These are phyloP conservation scores for Otocyon megalotis DNA, from an alignment of 2,113 vertebrate species.

Conservation along the genomic window DNA sequence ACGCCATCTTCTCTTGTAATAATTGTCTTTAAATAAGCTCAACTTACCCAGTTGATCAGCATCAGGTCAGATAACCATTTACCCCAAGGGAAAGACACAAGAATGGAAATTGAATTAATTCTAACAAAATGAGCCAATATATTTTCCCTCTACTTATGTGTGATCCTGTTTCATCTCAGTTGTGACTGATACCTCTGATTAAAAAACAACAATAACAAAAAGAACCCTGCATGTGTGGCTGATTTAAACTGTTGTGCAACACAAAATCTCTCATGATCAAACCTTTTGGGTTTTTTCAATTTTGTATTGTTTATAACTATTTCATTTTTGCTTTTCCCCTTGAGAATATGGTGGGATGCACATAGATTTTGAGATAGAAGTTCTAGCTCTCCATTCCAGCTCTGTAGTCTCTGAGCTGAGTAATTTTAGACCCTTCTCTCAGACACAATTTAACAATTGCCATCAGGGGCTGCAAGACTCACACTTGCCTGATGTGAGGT, in stretches of 20 bases:
- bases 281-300: conserved; percentile 49
- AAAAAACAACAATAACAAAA: not conserved
- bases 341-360: not conserved
- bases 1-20: conserved; percentile 19
- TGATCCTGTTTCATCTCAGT: not conserved
- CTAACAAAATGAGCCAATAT: not conserved
- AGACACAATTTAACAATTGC: not conserved
- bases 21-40: conserved; percentile 2
- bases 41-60: not conserved
- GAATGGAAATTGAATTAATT: conserved; percentile 44
- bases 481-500: not conserved
- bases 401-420: not conserved
- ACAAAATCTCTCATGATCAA: not conserved
- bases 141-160: not conserved
- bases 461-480: not conserved
- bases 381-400: not conserved
- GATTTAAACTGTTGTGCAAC: not conserved
- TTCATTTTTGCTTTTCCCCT: not conserved
- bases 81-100: conserved; percentile 16
- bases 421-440: not conserved
- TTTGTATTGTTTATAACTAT: not conserved
- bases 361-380: not conserved
- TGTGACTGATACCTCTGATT: not conserved
- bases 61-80: not conserved
- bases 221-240: not conserved